A percentile compares a stretch with the other conserved stretches of the same genome.
Evolutionary conservation across 2,888 invertebrate genomes (phyloP).

Genomic region (Lepidochrysops patricia): DNA sequence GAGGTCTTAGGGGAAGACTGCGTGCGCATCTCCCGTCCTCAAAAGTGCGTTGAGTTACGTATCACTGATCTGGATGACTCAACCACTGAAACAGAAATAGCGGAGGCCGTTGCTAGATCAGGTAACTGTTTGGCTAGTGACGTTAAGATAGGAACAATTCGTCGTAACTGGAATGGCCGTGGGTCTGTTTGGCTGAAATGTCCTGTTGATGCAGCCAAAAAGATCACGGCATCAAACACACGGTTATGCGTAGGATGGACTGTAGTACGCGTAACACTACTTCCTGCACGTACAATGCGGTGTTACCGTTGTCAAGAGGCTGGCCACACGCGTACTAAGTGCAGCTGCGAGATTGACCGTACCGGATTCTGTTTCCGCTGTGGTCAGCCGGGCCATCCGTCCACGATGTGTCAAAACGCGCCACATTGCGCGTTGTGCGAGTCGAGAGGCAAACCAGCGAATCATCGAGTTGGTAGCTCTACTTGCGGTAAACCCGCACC

Average conservation of each 20-base stretch:
- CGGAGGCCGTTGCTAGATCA: neutral
- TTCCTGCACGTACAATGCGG: neutral
- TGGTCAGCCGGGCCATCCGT: neutral
- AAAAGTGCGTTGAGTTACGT: constrained; percentile 5
- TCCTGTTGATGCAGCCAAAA: neutral
- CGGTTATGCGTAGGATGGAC: neutral
- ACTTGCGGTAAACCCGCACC: neutral
- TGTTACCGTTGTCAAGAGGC: neutral
- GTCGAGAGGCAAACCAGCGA: neutral
- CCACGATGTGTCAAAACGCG: neutral
- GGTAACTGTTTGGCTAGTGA: neutral
- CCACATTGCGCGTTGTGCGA: neutral
- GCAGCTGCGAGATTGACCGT: neutral
- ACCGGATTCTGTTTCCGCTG: neutral
- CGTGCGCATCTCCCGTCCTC: neutral
- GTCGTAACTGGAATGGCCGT: neutral
- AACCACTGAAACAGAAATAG: neutral
- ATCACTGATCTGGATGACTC: neutral
- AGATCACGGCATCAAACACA: neutral
- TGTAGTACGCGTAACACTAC: neutral
- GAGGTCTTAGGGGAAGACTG: neutral
- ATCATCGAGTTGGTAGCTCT: neutral
- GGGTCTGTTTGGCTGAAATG: neutral
- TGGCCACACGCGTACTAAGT: neutral
- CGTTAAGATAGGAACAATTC: neutral